A percentile compares a stretch with the other conserved stretches of the same genome.
phyloP scores from a whole-genome alignment of 2,797 vertebrate genomes.

The Bradypus variegatus region DNA sequence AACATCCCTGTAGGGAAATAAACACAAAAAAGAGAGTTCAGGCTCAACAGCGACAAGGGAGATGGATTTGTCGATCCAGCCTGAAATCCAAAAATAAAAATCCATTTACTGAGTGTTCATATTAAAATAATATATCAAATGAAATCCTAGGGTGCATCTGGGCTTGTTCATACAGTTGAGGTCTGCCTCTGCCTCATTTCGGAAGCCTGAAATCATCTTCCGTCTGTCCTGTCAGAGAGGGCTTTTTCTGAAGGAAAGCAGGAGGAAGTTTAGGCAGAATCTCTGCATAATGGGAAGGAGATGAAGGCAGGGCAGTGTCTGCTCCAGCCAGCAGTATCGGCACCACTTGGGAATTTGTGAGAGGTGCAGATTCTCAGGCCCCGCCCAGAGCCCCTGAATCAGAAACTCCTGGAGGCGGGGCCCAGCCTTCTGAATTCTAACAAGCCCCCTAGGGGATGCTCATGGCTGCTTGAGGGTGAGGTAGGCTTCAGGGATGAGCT shows the following conservation, averaged over 20 bases:
- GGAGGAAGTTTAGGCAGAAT: not conserved
- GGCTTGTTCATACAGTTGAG: not conserved
- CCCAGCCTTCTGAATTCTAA: not conserved
- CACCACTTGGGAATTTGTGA: not conserved
- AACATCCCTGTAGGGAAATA: not conserved
- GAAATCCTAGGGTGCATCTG: not conserved
- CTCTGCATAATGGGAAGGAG: not conserved
- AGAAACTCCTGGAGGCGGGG: not conserved
- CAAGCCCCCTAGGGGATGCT: not conserved
- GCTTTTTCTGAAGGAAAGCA: constrained; percentile 26
- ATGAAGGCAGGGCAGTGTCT: not conserved
- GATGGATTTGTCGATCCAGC: not conserved
- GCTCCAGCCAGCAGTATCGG: not conserved
- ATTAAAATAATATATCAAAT: not conserved
- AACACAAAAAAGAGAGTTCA: not conserved
- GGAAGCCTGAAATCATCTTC: not conserved
- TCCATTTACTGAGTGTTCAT: not conserved
- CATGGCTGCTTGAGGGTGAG: too few species aligned
- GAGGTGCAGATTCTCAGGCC: not conserved
- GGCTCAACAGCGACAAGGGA: not conserved
- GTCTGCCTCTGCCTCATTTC: not conserved
- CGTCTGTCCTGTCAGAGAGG: not conserved
- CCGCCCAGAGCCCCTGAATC: not conserved
- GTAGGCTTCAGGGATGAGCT: not conserved
- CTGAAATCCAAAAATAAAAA: constrained; percentile 17